A percentile compares a stretch with the other conserved stretches of the same genome.
Conservation (phyloP, 1,140 invertebrate species). For the Drosophila pruinosa region DNA sequence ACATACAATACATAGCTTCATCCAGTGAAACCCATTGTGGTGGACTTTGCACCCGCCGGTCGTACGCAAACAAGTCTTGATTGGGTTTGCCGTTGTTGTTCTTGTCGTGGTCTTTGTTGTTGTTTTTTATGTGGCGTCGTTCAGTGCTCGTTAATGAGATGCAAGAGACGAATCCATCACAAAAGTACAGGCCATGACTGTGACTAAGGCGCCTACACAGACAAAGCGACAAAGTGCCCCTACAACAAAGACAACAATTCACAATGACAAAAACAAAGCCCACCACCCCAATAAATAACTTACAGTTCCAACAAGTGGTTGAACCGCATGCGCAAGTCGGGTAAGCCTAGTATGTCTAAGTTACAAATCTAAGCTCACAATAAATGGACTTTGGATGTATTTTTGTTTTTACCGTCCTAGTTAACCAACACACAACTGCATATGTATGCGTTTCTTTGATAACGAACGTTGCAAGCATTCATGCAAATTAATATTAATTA, state of each 20-base stretch:
- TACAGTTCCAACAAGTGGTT: neutral
- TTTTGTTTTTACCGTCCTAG: conserved; percentile 44
- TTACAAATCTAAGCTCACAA: conserved; percentile 42
- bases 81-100: conserved; percentile 45
- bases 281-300: neutral
- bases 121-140: conserved; percentile 28
- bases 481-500: conserved; percentile 22
- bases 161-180: conserved; percentile 32
- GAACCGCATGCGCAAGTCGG: conserved; percentile 50
- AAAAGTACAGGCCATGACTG: conserved; percentile 46
- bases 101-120: conserved; percentile 9
- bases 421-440: neutral
- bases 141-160: conserved; percentile 63
- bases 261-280: conserved; percentile 10
- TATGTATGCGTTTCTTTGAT: neutral
- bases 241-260: conserved; percentile 18
- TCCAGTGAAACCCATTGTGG: conserved; percentile 49
- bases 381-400: conserved; percentile 79
- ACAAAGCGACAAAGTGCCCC: conserved; percentile 14
- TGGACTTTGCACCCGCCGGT: conserved; percentile 61
- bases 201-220: conserved; percentile 41
- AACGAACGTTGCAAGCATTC: conserved; percentile 7
- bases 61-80: conserved; percentile 70
- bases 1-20: conserved; percentile 22
- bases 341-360: conserved; percentile 11